Evolutionary conservation across 2,888 invertebrate species (phyloP).

Genomic region (Cephus sareptanus): DNA sequence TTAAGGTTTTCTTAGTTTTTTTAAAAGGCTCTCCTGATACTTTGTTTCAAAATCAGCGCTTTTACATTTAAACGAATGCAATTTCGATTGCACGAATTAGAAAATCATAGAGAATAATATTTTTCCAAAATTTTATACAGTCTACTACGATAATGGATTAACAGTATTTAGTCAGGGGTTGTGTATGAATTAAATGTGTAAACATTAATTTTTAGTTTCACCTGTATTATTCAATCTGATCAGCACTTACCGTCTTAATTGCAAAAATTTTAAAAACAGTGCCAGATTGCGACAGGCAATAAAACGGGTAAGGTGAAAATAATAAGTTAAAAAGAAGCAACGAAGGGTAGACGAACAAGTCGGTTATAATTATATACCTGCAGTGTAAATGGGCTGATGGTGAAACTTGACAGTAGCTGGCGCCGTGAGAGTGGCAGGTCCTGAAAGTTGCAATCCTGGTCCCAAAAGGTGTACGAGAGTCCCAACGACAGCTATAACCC

Average conservation of each 20-base stretch:
- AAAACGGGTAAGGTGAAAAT: background rate
- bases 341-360: background rate
- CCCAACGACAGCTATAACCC: slow-evolving; percentile 77
- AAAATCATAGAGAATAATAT: background rate
- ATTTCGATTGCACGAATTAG: background rate
- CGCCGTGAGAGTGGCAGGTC: slow-evolving; percentile 45
- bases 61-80: background rate
- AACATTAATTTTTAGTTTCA: background rate
- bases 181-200: too few relatives aligned
- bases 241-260: background rate
- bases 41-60: background rate
- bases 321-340: background rate
- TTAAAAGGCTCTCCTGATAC: background rate
- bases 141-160: too few relatives aligned
- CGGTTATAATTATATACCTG: slow-evolving; percentile 37
- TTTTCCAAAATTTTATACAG: background rate
- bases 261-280: background rate
- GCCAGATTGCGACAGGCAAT: background rate
- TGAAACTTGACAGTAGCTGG: slow-evolving; percentile 52
- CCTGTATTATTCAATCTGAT: background rate
- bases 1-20: slow-evolving; percentile 20
- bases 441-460: slow-evolving; percentile 80
- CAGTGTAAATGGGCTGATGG: slow-evolving; percentile 50
- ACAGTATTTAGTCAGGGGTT: too few relatives aligned
- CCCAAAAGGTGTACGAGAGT: slow-evolving; percentile 77